A percentile compares a stretch with the other conserved stretches of the same genome.
phyloP scores from a whole-genome alignment of 2,113 vertebrate species.

The Rafetus swinhoei region DNA sequence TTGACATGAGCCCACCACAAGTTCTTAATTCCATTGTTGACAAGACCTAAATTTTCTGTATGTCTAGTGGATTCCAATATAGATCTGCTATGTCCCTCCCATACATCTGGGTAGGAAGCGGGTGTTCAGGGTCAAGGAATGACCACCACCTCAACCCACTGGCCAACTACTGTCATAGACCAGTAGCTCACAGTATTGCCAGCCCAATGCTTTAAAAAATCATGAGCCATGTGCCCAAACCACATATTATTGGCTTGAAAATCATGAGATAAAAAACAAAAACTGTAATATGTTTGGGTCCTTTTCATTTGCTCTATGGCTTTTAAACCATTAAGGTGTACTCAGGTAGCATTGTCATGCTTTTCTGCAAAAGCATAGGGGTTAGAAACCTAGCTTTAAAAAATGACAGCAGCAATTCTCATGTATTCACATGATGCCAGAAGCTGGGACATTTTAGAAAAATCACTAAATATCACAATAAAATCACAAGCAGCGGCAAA shows the following conservation, averaged over 20 bases:
- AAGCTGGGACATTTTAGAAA: neutral
- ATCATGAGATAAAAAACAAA: neutral
- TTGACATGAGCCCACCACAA: too few species aligned
- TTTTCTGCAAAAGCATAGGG: neutral
- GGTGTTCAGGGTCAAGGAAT: too few species aligned
- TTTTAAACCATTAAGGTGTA: neutral
- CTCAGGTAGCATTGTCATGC: neutral
- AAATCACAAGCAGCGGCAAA: neutral
- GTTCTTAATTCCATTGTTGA: too few species aligned
- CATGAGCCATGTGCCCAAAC: neutral
- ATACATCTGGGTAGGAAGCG: too few species aligned
- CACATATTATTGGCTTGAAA: neutral
- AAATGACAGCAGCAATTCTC: neutral
- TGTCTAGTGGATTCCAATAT: too few species aligned
- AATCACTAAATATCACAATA: too few species aligned
- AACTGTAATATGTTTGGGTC: neutral
- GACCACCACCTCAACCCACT: too few species aligned
- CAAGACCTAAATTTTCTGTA: too few species aligned
- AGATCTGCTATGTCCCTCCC: too few species aligned
- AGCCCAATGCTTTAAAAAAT: neutral
- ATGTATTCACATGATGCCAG: neutral
- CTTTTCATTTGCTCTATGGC: neutral
- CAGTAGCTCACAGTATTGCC: neutral
- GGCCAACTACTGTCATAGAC: neutral
- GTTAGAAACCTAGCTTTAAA: accelerated